Conservation (phyloP, 2,888 invertebrate species). For the Netelia fuscicornis region DNA sequence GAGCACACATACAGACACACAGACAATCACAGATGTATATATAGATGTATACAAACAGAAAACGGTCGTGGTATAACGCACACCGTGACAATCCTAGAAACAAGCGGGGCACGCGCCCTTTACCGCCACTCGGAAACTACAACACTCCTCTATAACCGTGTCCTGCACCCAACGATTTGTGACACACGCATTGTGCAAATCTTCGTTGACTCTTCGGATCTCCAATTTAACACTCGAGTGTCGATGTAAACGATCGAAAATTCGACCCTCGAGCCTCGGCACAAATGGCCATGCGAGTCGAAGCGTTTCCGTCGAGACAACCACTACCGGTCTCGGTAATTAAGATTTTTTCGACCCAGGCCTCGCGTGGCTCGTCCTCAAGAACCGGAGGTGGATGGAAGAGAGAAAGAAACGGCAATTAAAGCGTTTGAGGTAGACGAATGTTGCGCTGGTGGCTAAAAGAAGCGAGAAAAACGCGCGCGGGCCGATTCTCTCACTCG, state of each 20-base stretch:
- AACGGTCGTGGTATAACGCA: slow-evolving; percentile 60
- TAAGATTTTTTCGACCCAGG: slow-evolving; percentile 30
- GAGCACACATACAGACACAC: slow-evolving; percentile 53
- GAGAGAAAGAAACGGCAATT: slow-evolving; percentile 70
- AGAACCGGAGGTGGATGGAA: not conserved
- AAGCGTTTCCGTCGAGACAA: not conserved
- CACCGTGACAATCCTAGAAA: slow-evolving; percentile 83
- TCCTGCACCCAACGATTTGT: slow-evolving; percentile 34
- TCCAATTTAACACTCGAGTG: slow-evolving; percentile 50
- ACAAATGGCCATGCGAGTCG: not conserved
- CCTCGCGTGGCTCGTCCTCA: not conserved
- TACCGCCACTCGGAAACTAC: slow-evolving; percentile 63
- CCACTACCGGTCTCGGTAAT: slow-evolving; percentile 3
- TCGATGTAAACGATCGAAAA: slow-evolving; percentile 17
- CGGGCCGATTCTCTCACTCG: not conserved
- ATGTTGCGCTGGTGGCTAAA: slow-evolving; percentile 72
- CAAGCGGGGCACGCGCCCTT: slow-evolving; percentile 78
- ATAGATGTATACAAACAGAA: slow-evolving; percentile 38
- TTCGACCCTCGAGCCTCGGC: not conserved
- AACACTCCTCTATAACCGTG: slow-evolving; percentile 14
- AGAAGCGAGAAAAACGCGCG: slow-evolving; percentile 44
- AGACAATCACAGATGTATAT: slow-evolving; percentile 24
- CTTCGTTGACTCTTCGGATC: slow-evolving; percentile 49
- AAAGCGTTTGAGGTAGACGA: slow-evolving; percentile 71
- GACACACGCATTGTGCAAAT: slow-evolving; percentile 40